Percentiles rank a stretch among this genome's conserved stretches.
phyloP scores from a whole-genome alignment of 2,888 invertebrate genomes.

The Sarcophaga rosellei region DNA sequence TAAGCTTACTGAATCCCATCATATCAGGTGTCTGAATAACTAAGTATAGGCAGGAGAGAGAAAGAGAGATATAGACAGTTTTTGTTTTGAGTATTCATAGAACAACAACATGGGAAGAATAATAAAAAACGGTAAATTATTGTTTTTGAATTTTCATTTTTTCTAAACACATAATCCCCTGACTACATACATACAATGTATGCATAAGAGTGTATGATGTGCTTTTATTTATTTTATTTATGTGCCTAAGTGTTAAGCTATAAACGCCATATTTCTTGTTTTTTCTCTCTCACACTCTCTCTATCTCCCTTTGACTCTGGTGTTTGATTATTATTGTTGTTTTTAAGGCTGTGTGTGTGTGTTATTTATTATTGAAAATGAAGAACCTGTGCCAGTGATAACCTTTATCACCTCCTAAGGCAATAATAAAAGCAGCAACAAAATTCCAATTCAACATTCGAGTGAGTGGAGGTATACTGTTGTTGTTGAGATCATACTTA shows the following conservation, averaged over 20 bases:
- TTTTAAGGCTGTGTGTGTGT: slow-evolving; percentile 3
- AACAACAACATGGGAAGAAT: not conserved
- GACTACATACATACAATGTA: not conserved
- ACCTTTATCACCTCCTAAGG: too few species aligned
- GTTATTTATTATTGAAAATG: too few species aligned
- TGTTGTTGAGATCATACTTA: not conserved
- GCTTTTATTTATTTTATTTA: slow-evolving; percentile 26
- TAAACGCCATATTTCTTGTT: slow-evolving; percentile 43
- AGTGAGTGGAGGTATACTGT: not conserved
- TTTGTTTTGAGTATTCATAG: too few species aligned
- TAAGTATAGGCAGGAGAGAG: too few species aligned
- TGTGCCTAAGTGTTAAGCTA: slow-evolving; percentile 54
- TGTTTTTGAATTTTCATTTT: slow-evolving; percentile 44
- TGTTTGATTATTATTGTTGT: not conserved
- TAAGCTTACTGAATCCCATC: slow-evolving; percentile 7
- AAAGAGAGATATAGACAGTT: too few species aligned
- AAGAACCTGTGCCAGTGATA: not conserved
- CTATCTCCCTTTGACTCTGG: too few species aligned
- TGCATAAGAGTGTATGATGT: not conserved
- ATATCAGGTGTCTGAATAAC: too few species aligned
- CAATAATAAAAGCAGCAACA: not conserved
- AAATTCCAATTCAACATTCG: not conserved
- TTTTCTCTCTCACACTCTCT: not conserved
- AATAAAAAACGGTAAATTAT: not conserved
- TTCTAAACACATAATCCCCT: slow-evolving; percentile 8